Evolutionary conservation across 2,797 vertebrate species (phyloP).

Genomic region (Characodon lateralis): DNA sequence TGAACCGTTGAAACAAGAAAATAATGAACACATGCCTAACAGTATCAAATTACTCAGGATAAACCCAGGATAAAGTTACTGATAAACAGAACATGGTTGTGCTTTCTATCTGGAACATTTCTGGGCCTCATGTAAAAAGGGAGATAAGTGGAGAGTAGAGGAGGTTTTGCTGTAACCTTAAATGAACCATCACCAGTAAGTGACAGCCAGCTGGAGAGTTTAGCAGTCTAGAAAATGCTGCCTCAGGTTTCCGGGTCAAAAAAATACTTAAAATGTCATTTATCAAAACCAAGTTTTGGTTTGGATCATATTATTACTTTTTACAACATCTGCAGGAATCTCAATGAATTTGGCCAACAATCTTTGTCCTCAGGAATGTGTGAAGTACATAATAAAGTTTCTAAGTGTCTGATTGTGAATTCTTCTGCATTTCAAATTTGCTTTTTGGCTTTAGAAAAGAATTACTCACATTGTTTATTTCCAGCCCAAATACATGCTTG

Average conservation of each 20-base stretch:
- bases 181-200: slow-evolving; percentile 60
- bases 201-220: slow-evolving; percentile 66
- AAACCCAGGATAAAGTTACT: slow-evolving; percentile 21
- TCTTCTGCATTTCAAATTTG: background rate
- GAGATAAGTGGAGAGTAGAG: slow-evolving; percentile 30
- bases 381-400: background rate
- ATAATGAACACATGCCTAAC: slow-evolving; percentile 38
- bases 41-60: slow-evolving; percentile 25
- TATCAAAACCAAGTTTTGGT: slow-evolving; percentile 45
- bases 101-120: slow-evolving; percentile 26
- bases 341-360: background rate
- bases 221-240: slow-evolving; percentile 61
- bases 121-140: slow-evolving; percentile 39
- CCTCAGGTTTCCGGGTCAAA: slow-evolving; percentile 34
- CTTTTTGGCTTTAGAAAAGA: background rate
- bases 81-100: slow-evolving; percentile 35
- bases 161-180: slow-evolving; percentile 55
- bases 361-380: background rate
- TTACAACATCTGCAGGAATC: slow-evolving; percentile 8
- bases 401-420: background rate
- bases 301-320: slow-evolving; percentile 18
- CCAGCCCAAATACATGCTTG: background rate
- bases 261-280: slow-evolving; percentile 28
- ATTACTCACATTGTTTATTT: background rate
- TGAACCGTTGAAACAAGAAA: slow-evolving; percentile 24